Evolutionary conservation across 1,140 invertebrate species (phyloP).

Genomic region (Aphidius ervi): DNA sequence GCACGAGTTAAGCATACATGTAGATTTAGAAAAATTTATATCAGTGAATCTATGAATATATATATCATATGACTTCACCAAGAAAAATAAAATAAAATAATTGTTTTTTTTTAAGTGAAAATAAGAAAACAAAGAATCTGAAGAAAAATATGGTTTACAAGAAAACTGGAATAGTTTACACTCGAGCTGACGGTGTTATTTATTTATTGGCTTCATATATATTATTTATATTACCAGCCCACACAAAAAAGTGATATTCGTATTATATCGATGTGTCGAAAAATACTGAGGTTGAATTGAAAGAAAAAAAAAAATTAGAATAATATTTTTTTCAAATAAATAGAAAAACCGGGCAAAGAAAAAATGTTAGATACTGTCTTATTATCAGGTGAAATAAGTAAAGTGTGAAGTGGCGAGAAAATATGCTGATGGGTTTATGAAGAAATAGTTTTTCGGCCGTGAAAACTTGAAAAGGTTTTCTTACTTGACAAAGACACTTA

Average conservation of each 20-base stretch:
- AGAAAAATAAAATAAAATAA: no score
- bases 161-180: conserved; percentile 29
- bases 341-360: background rate
- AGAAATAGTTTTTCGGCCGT: conserved; percentile 10
- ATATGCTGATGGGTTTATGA: background rate
- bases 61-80: no score
- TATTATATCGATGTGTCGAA: conserved; percentile 10
- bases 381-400: background rate
- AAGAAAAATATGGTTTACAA: conserved; percentile 24
- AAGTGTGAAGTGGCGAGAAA: background rate
- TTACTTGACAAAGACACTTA: background rate
- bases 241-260: conserved; percentile 13
- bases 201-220: conserved; percentile 33
- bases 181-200: conserved; percentile 24
- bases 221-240: conserved; percentile 20
- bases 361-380: background rate
- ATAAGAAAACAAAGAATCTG: no score
- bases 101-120: background rate
- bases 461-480: conserved; percentile 15
- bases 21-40: no score
- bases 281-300: background rate
- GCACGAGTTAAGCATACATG: no score
- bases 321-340: no score
- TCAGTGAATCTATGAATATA: no score
- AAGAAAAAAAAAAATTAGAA: background rate